Conservation (phyloP, 2,888 invertebrate species). For the Lasioglossum vierecki region DNA sequence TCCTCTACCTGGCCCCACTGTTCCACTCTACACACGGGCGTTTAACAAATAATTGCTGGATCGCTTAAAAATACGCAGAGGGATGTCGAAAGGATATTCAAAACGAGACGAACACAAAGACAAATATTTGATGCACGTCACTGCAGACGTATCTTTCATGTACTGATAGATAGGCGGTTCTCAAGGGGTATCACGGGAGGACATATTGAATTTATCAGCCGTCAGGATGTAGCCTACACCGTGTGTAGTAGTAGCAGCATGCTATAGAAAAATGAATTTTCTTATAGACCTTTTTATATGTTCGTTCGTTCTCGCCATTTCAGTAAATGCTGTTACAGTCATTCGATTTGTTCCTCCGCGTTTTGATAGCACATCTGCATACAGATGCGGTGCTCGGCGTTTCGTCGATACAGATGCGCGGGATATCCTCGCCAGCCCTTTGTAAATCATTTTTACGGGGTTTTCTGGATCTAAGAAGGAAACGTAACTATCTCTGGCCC, state of each 20-base stretch:
- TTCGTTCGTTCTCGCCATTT: slow-evolving; percentile 15
- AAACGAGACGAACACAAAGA: not conserved
- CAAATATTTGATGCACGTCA: slow-evolving; percentile 52
- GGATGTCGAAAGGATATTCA: not conserved
- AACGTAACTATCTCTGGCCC: not conserved
- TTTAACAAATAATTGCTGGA: not conserved
- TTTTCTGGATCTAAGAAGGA: not conserved
- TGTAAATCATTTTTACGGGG: slow-evolving; percentile 7
- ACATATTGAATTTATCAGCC: slow-evolving; percentile 69
- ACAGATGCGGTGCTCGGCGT: not conserved
- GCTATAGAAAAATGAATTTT: slow-evolving; percentile 67
- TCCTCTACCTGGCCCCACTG: not conserved
- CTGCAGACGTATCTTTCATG: slow-evolving; percentile 48
- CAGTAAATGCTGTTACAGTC: slow-evolving; percentile 68
- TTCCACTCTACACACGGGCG: not conserved
- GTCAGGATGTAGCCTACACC: slow-evolving; percentile 28
- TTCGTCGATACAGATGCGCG: not conserved
- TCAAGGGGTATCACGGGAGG: slow-evolving; percentile 53
- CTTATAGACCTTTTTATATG: slow-evolving; percentile 34
- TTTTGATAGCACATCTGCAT: slow-evolving; percentile 33
- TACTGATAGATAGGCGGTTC: slow-evolving; percentile 41
- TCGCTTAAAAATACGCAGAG: not conserved
- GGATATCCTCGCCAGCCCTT: not conserved
- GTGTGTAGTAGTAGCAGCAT: slow-evolving; percentile 21
- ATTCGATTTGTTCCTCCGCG: slow-evolving; percentile 71